Evolutionary conservation across 1,140 invertebrate genomes (phyloP), one percentile per base, ranked within the genome.

Genomic region (Riptortus pedestris): DNA sequence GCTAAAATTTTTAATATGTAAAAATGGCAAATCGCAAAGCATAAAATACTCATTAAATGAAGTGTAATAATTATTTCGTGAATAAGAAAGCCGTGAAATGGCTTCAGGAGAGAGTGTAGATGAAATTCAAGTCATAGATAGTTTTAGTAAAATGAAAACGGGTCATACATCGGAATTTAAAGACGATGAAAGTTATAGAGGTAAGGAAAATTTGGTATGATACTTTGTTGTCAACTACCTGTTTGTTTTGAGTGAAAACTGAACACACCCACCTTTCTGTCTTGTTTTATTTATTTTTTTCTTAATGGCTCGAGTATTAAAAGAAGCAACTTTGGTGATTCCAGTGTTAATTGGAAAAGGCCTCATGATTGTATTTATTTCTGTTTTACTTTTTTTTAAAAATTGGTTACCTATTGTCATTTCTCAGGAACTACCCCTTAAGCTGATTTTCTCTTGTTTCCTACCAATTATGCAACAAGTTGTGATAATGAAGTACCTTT

Each of bases 71-170:
- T 45, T 45, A 16, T 27, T 47, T 24, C 47, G 16, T 43, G 26
- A 18, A 47, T 29, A 57, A 29, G 20, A 18, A 57, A 57, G 57
- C 60, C 43, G 63, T 79, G 81, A 81, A 80, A 85, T 85, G 83
- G 83, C 83, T 81, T 83, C 83, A 73, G 81, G 81, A 70, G 81
- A 83, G 72, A 81, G 77, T 71, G 79, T 82, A 70, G 80, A 83
- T 74, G 80, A 79, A 74, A 84, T 85, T 71, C 81, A 84, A 75
- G 77, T 82, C 70, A 77, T 78, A 43, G 77, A 79, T 69, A 74
- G 75, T 20, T 78, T 71, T 68, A 65, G 59, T 26, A 65, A 65
- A 65, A 33, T 65, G 47, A 66, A 66, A 60, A 62, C 38, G 45
- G 70, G 72, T 16, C 47, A 45, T 7, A 27, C 60, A 33, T 57